Evolutionary conservation across 2,113 vertebrate genomes (phyloP), one percentile per base, ranked within the genome.

Genomic region (Rhipidura dahli): DNA sequence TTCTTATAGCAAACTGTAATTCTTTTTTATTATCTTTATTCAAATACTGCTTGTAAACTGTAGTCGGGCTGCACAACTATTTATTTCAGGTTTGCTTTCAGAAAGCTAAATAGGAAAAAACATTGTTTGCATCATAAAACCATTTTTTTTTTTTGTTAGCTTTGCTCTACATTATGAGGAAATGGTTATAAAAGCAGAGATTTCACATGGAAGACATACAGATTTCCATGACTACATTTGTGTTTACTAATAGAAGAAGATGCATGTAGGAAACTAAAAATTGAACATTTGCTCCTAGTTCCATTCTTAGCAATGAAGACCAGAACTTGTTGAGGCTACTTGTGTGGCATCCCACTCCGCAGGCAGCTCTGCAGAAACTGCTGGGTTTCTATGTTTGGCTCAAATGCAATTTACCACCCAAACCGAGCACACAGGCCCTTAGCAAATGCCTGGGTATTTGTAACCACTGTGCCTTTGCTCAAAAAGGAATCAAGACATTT

Each of bases 341-440:
- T 94, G 81, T 95, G 91, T 95, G 93, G 78, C 75, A 97, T 89
- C 75, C 56, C 51, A 30, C 66, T 91, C 84, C 79, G 80, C 80
- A 93, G 60, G 86, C 72, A 71, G 56, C 31, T 66, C 30, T 40
- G 31, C 17, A 77, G 78, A 89, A 85, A 89, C 47, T 82, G 75
- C 42, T 72, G 82, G 35, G 66, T 94, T 95, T 96, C 96, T 90
- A 33, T 89, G 78, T 95, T 89, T 95, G 91, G 70, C 63, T 93
- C 50, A 83, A 89, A 87, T 20, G 21, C 1, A 3, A 80, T 35
- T 94, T 87, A 93, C 84, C 89, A 96, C 82, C 78, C 91, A 95
- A 95, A 94, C 56, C 0, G 65, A 91, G 87, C 49, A 78, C 64
- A 53, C 31, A 87, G 65, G 84, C 71, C 78, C 66, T 83, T 15